Conservation (phyloP, 2,797 vertebrate genomes). For the Schizopygopsis pylzovi region DNA sequence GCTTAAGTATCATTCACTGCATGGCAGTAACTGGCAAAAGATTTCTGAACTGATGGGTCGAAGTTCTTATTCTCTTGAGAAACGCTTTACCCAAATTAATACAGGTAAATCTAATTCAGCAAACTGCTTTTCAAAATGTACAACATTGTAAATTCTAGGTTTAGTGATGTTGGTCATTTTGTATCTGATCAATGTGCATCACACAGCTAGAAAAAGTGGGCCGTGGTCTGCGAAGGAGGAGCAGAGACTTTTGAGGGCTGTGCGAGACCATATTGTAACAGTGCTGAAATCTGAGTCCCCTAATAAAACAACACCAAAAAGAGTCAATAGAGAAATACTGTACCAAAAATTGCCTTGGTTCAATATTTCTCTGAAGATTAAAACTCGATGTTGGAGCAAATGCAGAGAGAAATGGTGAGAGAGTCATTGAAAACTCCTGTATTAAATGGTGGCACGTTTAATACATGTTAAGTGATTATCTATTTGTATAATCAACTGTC, state of each 20-base stretch:
- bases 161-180: not conserved
- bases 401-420: conserved; percentile 78
- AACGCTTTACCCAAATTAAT: conserved; percentile 68
- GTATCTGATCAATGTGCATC: not conserved
- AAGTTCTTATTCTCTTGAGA: conserved; percentile 69
- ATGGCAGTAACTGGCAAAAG: conserved; percentile 74
- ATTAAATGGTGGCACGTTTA: not conserved
- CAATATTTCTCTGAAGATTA: conserved; percentile 65
- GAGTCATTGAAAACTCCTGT: not conserved
- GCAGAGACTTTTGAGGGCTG: conserved; percentile 59
- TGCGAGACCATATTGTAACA: conserved; percentile 62
- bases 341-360: conserved; percentile 72
- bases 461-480: not conserved
- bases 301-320: not conserved
- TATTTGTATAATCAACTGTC: not conserved
- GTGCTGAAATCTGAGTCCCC: conserved; percentile 35
- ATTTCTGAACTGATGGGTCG: conserved; percentile 74
- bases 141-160: not conserved
- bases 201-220: conserved; percentile 59
- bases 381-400: conserved; percentile 71
- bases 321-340: conserved; percentile 65
- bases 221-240: conserved; percentile 65
- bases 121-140: not conserved
- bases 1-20: conserved; percentile 64
- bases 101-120: not conserved